Evolutionary conservation across 2,888 invertebrate genomes (phyloP).

Genomic region (Gymnocheta viridis): DNA sequence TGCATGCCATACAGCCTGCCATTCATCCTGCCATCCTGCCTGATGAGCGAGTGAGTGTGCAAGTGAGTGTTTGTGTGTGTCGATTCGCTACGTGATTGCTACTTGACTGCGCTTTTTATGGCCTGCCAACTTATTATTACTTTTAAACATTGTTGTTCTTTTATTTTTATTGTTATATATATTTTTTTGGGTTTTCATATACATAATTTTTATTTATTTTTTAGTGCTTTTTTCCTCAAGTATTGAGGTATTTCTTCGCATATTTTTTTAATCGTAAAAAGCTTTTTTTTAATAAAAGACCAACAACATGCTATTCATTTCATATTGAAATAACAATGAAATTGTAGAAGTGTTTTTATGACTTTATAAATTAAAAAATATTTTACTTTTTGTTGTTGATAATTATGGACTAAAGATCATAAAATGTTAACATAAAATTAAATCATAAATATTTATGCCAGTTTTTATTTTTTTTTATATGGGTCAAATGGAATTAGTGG

Average conservation of each 20-base stretch:
- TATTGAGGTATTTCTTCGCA: slow-evolving; percentile 14
- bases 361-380: slow-evolving; percentile 41
- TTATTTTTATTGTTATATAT: slow-evolving; percentile 5
- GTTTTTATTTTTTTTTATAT: not conserved
- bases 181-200: slow-evolving; percentile 15
- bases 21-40: slow-evolving; percentile 11
- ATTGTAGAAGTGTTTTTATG: slow-evolving; percentile 48
- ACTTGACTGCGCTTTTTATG: slow-evolving; percentile 70
- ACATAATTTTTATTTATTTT: slow-evolving; percentile 38
- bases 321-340: slow-evolving; percentile 42
- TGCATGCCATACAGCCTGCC: slow-evolving; percentile 18
- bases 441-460: slow-evolving; percentile 10
- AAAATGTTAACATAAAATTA: slow-evolving; percentile 33
- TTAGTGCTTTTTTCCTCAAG: slow-evolving; percentile 24
- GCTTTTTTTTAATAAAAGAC: slow-evolving; percentile 30
- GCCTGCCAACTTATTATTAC: slow-evolving; percentile 63
- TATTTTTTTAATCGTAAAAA: slow-evolving; percentile 3
- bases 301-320: slow-evolving; percentile 49
- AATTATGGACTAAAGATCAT: slow-evolving; percentile 6
- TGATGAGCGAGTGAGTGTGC: slow-evolving; percentile 4
- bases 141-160: slow-evolving; percentile 42
- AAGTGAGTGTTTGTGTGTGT: slow-evolving; percentile 34
- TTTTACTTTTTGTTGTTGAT: slow-evolving; percentile 1
- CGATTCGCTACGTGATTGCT: slow-evolving; percentile 60
- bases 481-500: not conserved